phyloP scores from a whole-genome alignment of 2,113 vertebrate genomes.

The Clarias macrocephalus region DNA sequence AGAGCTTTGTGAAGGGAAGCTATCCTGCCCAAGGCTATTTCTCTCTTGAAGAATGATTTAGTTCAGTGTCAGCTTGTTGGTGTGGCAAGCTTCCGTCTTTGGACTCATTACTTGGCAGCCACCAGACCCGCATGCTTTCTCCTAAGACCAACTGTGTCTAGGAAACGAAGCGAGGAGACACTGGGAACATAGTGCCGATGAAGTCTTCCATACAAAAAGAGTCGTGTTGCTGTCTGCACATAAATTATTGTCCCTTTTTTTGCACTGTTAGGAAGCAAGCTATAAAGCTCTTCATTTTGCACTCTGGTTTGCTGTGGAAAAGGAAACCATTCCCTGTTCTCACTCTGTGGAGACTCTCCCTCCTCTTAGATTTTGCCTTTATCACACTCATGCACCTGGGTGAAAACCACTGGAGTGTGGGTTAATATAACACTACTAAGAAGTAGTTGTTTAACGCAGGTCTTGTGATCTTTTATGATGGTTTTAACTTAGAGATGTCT shows the following conservation, averaged over 20 bases:
- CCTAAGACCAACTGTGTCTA: conserved; percentile 69
- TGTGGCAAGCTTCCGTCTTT: conserved; percentile 64
- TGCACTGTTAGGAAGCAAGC: background rate
- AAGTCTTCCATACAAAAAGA: conserved; percentile 60
- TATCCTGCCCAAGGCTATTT: conserved; percentile 37
- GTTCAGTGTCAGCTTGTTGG: conserved; percentile 48
- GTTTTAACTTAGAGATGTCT: conserved; percentile 38
- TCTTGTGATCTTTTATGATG: conserved; percentile 45
- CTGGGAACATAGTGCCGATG: conserved; percentile 66
- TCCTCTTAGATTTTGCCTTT: background rate
- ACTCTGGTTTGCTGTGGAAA: background rate
- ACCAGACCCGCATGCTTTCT: conserved; percentile 64
- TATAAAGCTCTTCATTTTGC: conserved; percentile 1
- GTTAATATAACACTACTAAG: conserved; percentile 46
- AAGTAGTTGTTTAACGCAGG: conserved; percentile 43
- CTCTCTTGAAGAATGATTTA: conserved; percentile 39
- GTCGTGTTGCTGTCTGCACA: conserved; percentile 19
- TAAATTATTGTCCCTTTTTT: conserved; percentile 11
- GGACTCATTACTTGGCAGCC: conserved; percentile 70
- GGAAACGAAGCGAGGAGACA: conserved; percentile 66
- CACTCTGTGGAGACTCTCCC: too few relatives aligned
- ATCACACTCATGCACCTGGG: background rate
- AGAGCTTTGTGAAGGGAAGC: conserved; percentile 52
- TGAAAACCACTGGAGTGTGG: background rate
- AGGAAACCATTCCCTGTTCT: background rate